Evolutionary conservation across 2,113 vertebrate species (phyloP).

Genomic region (Odocoileus hemionus): DNA sequence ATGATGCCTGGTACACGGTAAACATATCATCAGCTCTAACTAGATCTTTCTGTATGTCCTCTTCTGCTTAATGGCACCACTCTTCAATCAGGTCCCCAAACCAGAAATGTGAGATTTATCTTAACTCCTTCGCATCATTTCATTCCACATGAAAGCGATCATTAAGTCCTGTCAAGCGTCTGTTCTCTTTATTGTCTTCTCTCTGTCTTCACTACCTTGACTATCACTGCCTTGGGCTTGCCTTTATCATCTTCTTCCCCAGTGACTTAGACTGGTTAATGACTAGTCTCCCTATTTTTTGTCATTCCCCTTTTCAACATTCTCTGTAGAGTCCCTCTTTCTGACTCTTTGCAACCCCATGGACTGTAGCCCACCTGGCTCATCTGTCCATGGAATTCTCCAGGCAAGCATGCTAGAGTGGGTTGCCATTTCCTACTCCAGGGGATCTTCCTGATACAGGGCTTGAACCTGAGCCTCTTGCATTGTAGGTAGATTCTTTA

Average conservation of each 20-base stretch:
- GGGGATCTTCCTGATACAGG: neutral
- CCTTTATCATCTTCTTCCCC: neutral
- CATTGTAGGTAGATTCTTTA: neutral
- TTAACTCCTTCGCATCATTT: neutral
- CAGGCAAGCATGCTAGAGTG: neutral
- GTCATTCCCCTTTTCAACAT: neutral
- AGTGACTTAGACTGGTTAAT: neutral
- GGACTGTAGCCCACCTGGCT: neutral
- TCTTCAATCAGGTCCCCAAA: neutral
- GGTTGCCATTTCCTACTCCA: neutral
- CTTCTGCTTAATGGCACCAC: neutral
- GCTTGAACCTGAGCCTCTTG: neutral
- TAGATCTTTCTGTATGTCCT: neutral
- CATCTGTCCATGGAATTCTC: neutral
- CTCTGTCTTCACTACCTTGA: neutral
- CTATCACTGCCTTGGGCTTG: neutral
- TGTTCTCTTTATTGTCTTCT: neutral
- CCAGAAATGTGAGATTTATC: neutral
- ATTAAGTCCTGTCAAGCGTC: neutral
- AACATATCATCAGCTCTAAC: neutral
- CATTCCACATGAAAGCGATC: neutral
- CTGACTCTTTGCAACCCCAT: accelerated
- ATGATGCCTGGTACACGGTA: neutral
- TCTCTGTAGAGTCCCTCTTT: neutral
- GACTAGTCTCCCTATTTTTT: neutral